phyloP scores from a whole-genome alignment of 2,888 invertebrate species.

The Salticus scenicus region DNA sequence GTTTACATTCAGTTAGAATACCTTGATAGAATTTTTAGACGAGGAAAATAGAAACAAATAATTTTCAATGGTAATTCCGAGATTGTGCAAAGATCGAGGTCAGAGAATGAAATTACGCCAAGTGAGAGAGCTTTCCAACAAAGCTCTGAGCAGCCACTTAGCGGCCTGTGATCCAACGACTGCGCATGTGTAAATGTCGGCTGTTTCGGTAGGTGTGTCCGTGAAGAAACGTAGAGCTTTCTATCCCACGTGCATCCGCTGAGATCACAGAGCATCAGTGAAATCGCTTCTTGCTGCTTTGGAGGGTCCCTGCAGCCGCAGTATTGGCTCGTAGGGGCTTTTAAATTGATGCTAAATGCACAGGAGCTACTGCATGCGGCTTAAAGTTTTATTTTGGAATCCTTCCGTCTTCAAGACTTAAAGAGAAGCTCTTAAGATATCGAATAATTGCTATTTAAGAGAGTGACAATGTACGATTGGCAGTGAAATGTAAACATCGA shows the following conservation, averaged over 20 bases:
- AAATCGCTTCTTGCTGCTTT: too few relatives aligned
- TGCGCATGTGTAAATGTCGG: conserved; percentile 56
- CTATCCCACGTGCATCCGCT: conserved; percentile 58
- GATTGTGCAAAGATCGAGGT: conserved; percentile 36
- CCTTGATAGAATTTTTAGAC: not conserved
- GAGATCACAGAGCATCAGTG: not conserved
- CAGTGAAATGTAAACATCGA: too few relatives aligned
- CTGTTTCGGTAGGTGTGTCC: conserved; percentile 68
- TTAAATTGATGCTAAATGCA: not conserved
- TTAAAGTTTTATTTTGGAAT: not conserved
- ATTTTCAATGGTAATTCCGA: not conserved
- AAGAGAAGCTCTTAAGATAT: not conserved
- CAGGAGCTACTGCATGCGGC: not conserved
- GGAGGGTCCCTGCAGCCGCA: not conserved
- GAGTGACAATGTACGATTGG: too few relatives aligned
- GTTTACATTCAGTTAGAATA: not conserved
- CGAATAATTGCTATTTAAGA: too few relatives aligned
- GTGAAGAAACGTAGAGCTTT: conserved; percentile 32
- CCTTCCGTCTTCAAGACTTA: not conserved
- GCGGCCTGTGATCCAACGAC: not conserved
- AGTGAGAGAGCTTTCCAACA: not conserved
- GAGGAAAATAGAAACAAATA: not conserved
- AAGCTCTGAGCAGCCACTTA: conserved; percentile 22
- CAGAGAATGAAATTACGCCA: conserved; percentile 26
- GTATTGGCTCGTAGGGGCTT: not conserved